Base-by-base conservation (phyloP, 2,888 invertebrate genomes). In the Vanessa cardui region DNA sequence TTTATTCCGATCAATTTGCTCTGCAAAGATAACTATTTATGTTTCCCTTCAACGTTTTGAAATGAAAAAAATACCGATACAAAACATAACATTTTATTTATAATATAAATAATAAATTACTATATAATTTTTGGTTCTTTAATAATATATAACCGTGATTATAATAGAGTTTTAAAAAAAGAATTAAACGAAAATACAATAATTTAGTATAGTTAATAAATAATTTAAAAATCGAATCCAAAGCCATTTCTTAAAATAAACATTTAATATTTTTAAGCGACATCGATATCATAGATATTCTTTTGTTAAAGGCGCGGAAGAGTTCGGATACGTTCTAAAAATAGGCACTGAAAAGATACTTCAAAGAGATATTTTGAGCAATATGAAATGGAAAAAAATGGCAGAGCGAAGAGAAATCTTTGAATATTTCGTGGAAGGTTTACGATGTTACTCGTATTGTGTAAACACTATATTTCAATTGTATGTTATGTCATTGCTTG, bases 1-100 rank as follows among this genome's bases (percentile, higher is more conserved):
- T 78, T 80, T 83, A 50, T 82, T 74, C 73, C 73, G 44, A 26
- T 71, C 71, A 64, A 68, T 69, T 72, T 69, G 64, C 69, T 72
- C 64, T 54, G 47, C 44, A 64, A 45, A 46, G 45, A 67, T 50
- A 74, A 72, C 73, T 76, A 72, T 73, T 78, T 75, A 77, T 72
- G 58, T 76, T 75, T 75, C 72, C 74, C 71, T 73, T 52, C n/a
- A 18, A 5, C n/a, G 6, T 31, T 61, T 61, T 15, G 15, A 21
- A 26, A 26, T 21, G 18, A 52, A 20, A 26, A 54, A 59, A 59
- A 21, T 54, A 20, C 16, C 26, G 39, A 52, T 18, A 62, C 26
- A 54, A 62, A 45, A 50, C 18, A 49, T 20, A 49, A 21, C 0
- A 15, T 50, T 12, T 50, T 15, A 50, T 50, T 50, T 20, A 50